Evolutionary conservation across 2,113 vertebrate genomes (phyloP).

Genomic region (Pongo pygmaeus): DNA sequence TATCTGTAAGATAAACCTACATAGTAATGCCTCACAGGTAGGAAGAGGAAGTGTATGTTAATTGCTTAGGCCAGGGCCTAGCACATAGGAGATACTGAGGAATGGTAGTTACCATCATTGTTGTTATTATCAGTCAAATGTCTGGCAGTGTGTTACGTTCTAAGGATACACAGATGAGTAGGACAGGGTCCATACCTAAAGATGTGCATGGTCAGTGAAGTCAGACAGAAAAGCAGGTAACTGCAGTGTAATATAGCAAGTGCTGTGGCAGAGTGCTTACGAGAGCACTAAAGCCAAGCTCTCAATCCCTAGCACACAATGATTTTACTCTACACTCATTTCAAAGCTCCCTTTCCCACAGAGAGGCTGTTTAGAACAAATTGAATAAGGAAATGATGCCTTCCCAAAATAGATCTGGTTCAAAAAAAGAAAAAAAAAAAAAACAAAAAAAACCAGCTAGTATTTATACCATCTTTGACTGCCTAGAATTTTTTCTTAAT

Average conservation of each 20-base stretch:
- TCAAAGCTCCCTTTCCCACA: not conserved
- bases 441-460: not conserved
- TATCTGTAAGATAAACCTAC: not conserved
- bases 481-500: not conserved
- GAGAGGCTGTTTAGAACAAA: conserved; percentile 26
- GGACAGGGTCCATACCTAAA: not conserved
- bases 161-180: not conserved
- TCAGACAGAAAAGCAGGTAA: not conserved
- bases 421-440: not conserved
- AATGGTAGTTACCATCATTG: not conserved
- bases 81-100: not conserved
- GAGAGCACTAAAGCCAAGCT: not conserved
- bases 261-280: accelerated
- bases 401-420: not conserved
- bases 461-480: not conserved
- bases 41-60: not conserved
- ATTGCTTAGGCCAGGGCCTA: not conserved
- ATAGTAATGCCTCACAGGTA: not conserved
- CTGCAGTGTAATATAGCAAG: not conserved
- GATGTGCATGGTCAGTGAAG: not conserved
- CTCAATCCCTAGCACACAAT: not conserved
- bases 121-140: not conserved
- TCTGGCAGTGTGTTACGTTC: not conserved
- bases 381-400: not conserved
- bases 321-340: not conserved